Evolutionary conservation across 2,888 invertebrate species (phyloP), one percentile per base, ranked within the genome.

Genomic region (Nymphalis c-album): DNA sequence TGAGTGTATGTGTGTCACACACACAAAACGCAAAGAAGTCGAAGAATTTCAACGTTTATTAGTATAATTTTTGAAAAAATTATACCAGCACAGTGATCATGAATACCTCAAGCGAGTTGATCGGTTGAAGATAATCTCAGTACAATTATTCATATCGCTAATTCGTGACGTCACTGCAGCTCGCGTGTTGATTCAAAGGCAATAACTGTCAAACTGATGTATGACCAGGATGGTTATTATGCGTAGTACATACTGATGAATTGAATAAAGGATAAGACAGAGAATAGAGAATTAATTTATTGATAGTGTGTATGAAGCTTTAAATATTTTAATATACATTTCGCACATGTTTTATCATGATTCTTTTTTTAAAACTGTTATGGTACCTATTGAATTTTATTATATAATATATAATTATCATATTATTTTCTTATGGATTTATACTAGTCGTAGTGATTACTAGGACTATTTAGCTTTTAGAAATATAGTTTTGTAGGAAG

Each of bases 121-220:
- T 66, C 66, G 59, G 18, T 55, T 55, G 47, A 40, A 63, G 60
- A 68, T 69, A 63, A 69, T 70, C 68, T 60, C 63, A 31, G 26
- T 26, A 26, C 62, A 62, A 68, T 70, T 63, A 70, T 63, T 70
- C 65, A 70, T 63, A 63, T 45, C 7, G 64, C 51, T 63, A 60
- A 63, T 62, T 20, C 70, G 63, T 71, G 71, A 70, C 70, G 63
- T 71, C 70, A 70, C 50, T 31, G 60, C 13, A 40, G 40, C 63
- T 48, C 61, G 67, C 64, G 71, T 70, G 70, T 71, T 70, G 67
- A 70, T 70, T 64, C 70, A 63, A 66, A 55, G 61, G 65, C 70
- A 58, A 71, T 71, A 71, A 70, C 71, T 71, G 71, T 71, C 71
- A 71, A 47, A 51, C 60, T 68, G 71, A 71, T 70, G 51, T 65